These are phyloP conservation scores for Zaprionus camerounensis DNA, from an alignment of 1,140 invertebrate species.

Conservation along the genomic window DNA sequence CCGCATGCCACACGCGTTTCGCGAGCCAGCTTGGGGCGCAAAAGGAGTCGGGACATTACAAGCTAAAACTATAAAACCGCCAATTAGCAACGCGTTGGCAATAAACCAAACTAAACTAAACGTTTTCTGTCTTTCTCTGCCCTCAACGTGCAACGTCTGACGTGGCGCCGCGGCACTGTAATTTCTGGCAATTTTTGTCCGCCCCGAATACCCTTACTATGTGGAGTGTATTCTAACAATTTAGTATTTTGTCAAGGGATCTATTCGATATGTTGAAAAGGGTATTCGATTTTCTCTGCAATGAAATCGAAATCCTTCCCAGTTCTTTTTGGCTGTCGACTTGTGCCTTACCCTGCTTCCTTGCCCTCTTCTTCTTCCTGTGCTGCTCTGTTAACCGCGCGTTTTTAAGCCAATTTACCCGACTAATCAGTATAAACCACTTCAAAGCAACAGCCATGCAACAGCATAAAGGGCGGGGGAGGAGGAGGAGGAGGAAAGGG, in stretches of 20 bases:
- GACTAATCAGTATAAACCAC: conserved; percentile 74
- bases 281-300: not conserved
- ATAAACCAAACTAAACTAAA: conserved; percentile 55
- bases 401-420: conserved; percentile 58
- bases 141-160: not conserved
- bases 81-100: conserved; percentile 70
- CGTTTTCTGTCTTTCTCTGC: conserved; percentile 15
- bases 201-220: not conserved
- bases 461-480: too few relatives aligned
- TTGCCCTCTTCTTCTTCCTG: not conserved
- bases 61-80: conserved; percentile 70
- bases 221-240: not conserved
- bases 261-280: not conserved
- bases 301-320: too few relatives aligned
- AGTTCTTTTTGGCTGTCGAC: not conserved
- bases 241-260: not conserved
- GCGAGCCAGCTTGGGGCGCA: not conserved
- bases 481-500: not conserved
- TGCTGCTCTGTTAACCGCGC: conserved; percentile 33
- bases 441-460: conserved; percentile 58
- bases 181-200: conserved; percentile 14
- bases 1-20: not conserved
- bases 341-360: not conserved
- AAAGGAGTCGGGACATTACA: conserved; percentile 32
- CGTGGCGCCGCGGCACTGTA: not conserved